These are phyloP conservation scores for Amphibalanus amphitrite DNA, from an alignment of 1,140 invertebrate genomes.

Conservation along the genomic window DNA sequence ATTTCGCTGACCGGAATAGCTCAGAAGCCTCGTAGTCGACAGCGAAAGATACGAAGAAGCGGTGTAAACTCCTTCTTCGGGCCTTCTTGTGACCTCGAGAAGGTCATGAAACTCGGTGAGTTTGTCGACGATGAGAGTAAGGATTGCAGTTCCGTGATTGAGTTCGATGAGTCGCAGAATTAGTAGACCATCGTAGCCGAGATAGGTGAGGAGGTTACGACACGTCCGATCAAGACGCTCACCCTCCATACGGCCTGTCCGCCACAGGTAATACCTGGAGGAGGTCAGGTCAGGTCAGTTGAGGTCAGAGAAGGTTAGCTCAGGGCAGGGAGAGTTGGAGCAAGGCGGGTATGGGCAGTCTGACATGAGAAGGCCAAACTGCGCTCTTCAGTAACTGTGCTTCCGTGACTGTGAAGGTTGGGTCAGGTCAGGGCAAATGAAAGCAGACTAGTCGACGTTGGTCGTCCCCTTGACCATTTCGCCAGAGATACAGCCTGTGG, in stretches of 20 bases:
- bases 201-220: slow-evolving; percentile 25
- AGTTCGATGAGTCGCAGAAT: slow-evolving; percentile 27
- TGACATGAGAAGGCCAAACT: too few relatives aligned
- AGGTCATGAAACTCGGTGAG: slow-evolving; percentile 21
- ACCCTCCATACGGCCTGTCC: slow-evolving; percentile 23
- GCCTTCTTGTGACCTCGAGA: slow-evolving; percentile 20
- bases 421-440: too few relatives aligned
- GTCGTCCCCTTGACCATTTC: too few relatives aligned
- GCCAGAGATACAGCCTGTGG: too few relatives aligned
- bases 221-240: slow-evolving; percentile 23
- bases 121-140: slow-evolving; percentile 23
- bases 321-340: too few relatives aligned
- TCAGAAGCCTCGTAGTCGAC: background rate
- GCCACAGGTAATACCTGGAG: slow-evolving; percentile 23
- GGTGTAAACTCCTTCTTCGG: slow-evolving; percentile 17
- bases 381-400: too few relatives aligned
- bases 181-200: slow-evolving; percentile 29
- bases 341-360: too few relatives aligned
- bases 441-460: too few relatives aligned
- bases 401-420: too few relatives aligned
- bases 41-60: background rate
- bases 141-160: slow-evolving; percentile 27
- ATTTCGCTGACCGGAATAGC: background rate
- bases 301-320: too few relatives aligned
- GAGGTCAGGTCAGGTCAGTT: background rate